These are phyloP conservation scores for Panagrolaimus sp. DNA, from an alignment of 1,140 invertebrate species.

Conservation along the genomic window DNA sequence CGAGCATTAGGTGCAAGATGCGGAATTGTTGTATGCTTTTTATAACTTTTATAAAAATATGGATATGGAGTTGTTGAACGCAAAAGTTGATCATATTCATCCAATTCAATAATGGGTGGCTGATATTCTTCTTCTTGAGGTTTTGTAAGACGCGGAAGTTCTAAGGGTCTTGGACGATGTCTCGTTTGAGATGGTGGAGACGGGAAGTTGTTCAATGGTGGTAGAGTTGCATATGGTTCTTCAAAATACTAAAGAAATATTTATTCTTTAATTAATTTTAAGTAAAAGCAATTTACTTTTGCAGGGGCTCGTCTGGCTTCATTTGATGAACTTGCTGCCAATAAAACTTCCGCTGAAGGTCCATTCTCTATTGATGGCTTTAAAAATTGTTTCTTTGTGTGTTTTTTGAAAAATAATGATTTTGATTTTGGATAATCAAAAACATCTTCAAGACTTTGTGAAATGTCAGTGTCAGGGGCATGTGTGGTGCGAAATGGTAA, in stretches of 20 bases:
- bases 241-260: neutral
- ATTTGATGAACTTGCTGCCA: slow-evolving; percentile 3
- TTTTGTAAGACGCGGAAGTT: neutral
- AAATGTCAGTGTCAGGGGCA: too few species aligned
- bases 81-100: neutral
- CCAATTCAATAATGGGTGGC: neutral
- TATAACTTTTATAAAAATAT: neutral
- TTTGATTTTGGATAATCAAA: too few species aligned
- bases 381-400: slow-evolving; percentile 10
- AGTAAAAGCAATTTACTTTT: neutral
- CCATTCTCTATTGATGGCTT: slow-evolving; percentile 1
- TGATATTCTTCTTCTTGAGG: neutral
- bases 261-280: neutral
- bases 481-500: too few species aligned
- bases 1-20: neutral
- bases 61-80: neutral
- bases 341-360: neutral
- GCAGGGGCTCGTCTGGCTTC: neutral
- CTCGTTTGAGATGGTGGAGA: slow-evolving; percentile 6
- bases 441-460: too few species aligned
- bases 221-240: neutral
- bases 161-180: neutral
- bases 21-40: neutral
- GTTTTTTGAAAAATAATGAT: slow-evolving; percentile 8
- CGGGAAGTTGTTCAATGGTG: slow-evolving; percentile 2